Base-by-base conservation (phyloP, 2,797 vertebrate genomes). In the Pagetopsis macropterus region DNA sequence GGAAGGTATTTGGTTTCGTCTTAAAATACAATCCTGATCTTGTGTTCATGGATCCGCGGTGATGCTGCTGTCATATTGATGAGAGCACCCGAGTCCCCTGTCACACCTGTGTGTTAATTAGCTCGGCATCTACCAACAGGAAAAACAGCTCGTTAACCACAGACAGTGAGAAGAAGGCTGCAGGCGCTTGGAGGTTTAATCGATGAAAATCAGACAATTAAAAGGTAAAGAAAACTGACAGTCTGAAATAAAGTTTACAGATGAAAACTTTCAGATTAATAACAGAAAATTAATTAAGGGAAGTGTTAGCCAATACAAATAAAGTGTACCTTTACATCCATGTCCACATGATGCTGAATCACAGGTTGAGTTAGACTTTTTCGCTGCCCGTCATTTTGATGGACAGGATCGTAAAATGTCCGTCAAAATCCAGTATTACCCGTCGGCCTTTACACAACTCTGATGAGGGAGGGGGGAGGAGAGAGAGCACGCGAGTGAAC, bases 61-160 rank as follows among this genome's bases (percentile, higher is more conserved):
- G 64, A 76, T 49, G 65, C 52, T 15, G 75, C 59, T 40, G 78
- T 75, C 78, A 60, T 6, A 56, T 41, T 73, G 76, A 68, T 13
- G 60, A 59, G 73, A 54, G 60, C 72, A 67, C 76, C 70, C 50
- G 81, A 76, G 76, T 48, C 62, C 46, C 75, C 85, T 84, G 86
- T 91, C 90, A 84, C 80, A 84, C 83, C 84, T 75, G 85, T 46
- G 57, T 66, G 44, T 79, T 90, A 89, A 89, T 90, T 81, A 86
- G 78, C 82, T 74, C 46, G 8, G 81, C 70, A 33, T 16, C 70
- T 52, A 73, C 73, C 75, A 70, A 49, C 50, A 14, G 61, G 19
- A 64, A 27, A 12, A 60, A 40, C 58, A 70, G 72, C 76, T 82
- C 33, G 46, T 79, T 88, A 81, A 55, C 15, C 66, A 9, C 61